Conservation (phyloP, 2,113 vertebrate species). For the Scartelaos histophorus region DNA sequence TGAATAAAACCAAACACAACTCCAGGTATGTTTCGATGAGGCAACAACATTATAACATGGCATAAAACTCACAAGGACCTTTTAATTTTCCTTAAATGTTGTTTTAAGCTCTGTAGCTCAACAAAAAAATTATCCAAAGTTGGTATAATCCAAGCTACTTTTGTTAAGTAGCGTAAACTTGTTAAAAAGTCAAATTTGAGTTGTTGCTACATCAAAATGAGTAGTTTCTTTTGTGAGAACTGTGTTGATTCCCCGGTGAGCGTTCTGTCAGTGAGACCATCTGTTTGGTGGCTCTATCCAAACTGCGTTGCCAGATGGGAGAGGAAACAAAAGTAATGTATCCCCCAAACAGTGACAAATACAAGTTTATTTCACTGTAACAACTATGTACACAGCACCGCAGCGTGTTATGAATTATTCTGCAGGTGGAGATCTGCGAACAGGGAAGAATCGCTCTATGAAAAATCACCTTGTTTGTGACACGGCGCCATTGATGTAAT, state of each 20-base stretch:
- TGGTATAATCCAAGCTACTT: not conserved
- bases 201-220: conserved; percentile 23
- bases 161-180: not conserved
- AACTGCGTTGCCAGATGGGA: conserved; percentile 7
- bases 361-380: conserved; percentile 5
- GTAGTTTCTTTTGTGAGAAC: conserved; percentile 21
- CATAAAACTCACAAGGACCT: no score
- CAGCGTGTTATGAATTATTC: not conserved
- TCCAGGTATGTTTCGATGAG: no score
- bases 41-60: no score
- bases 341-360: conserved; percentile 3
- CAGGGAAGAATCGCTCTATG: not conserved
- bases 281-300: conserved; percentile 20
- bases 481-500: not conserved
- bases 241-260: conserved; percentile 15
- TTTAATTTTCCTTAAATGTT: not conserved
- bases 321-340: conserved; percentile 2
- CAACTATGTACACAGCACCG: not conserved
- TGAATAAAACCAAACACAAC: no score
- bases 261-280: conserved; percentile 20
- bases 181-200: conserved; percentile 11
- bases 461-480: not conserved
- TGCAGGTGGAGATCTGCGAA: not conserved
- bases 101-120: not conserved
- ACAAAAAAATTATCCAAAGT: not conserved